phyloP scores from a whole-genome alignment of 2,797 vertebrate genomes.

The Craterocephalus amniculus region DNA sequence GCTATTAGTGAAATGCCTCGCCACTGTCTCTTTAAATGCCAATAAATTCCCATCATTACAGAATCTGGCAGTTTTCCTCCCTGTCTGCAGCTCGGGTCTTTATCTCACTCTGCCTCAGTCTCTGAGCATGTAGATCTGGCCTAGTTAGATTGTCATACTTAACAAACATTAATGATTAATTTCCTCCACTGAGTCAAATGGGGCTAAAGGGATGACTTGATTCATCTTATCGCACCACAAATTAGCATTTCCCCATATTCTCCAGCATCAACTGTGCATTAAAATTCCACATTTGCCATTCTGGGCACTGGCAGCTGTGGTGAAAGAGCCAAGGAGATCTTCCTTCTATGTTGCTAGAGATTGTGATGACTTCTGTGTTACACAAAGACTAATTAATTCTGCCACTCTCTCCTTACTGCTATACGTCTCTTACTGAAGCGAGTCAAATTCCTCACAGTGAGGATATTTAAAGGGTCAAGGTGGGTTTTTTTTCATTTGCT shows the following conservation, averaged over 20 bases:
- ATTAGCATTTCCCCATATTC: slow-evolving; percentile 88
- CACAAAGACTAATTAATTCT: slow-evolving; percentile 84
- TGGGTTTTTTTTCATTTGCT: slow-evolving; percentile 51
- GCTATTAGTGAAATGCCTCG: slow-evolving; percentile 83
- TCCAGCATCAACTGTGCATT: slow-evolving; percentile 83
- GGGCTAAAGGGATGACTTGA: slow-evolving; percentile 88
- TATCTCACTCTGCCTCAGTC: slow-evolving; percentile 85
- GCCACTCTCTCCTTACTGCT: slow-evolving; percentile 72
- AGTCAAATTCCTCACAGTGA: slow-evolving; percentile 71
- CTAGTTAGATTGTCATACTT: slow-evolving; percentile 89
- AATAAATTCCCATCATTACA: slow-evolving; percentile 89
- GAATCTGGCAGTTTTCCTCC: slow-evolving; percentile 86
- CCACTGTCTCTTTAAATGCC: slow-evolving; percentile 87
- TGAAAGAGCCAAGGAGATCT: slow-evolving; percentile 78
- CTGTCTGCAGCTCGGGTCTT: slow-evolving; percentile 83
- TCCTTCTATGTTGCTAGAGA: slow-evolving; percentile 69
- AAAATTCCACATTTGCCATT: slow-evolving; percentile 83
- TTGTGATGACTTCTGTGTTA: slow-evolving; percentile 77
- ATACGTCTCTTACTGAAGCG: slow-evolving; percentile 44
- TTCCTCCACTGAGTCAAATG: slow-evolving; percentile 88
- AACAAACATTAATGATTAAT: slow-evolving; percentile 90
- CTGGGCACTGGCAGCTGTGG: slow-evolving; percentile 78
- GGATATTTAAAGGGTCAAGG: slow-evolving; percentile 75
- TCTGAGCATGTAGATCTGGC: slow-evolving; percentile 87
- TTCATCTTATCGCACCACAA: slow-evolving; percentile 86